These are phyloP conservation scores for Pelmatolapia mariae DNA, from an alignment of 2,113 vertebrate species.

Conservation along the genomic window DNA sequence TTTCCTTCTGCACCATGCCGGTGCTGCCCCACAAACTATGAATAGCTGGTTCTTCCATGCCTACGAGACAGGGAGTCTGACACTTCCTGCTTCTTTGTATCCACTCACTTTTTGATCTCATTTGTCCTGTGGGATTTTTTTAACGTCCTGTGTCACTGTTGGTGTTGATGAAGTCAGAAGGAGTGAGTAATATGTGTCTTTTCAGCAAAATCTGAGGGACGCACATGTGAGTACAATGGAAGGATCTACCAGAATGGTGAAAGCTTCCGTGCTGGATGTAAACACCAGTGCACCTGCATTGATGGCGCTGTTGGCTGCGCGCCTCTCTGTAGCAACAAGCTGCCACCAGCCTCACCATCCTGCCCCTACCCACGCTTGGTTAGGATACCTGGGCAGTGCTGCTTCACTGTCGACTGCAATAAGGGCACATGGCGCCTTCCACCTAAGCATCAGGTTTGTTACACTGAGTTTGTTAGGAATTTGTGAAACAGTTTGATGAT, in stretches of 20 bases:
- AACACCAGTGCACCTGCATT: slow-evolving; percentile 77
- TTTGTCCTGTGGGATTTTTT: background rate
- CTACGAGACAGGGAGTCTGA: slow-evolving; percentile 37
- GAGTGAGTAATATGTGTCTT: background rate
- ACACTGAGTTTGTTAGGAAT: background rate
- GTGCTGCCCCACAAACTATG: slow-evolving; percentile 45
- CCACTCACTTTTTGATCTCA: slow-evolving; percentile 1
- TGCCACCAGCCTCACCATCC: slow-evolving; percentile 50
- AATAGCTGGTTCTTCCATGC: slow-evolving; percentile 42
- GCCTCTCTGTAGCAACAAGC: slow-evolving; percentile 64
- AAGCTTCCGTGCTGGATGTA: slow-evolving; percentile 72
- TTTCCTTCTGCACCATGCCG: slow-evolving; percentile 5
- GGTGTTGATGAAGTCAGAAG: background rate
- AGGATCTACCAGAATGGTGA: slow-evolving; percentile 75
- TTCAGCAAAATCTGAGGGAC: slow-evolving; percentile 70
- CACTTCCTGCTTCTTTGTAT: slow-evolving; percentile 27
- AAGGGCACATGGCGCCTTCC: slow-evolving; percentile 47
- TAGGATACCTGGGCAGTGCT: slow-evolving; percentile 69
- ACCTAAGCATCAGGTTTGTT: slow-evolving; percentile 34
- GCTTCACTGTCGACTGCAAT: slow-evolving; percentile 66
- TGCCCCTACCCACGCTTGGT: slow-evolving; percentile 67
- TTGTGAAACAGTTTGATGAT: background rate
- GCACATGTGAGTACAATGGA: slow-evolving; percentile 72
- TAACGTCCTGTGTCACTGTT: background rate
- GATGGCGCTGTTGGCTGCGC: slow-evolving; percentile 74